A percentile compares a stretch with the other conserved stretches of the same genome.
Conservation (phyloP, 2,797 vertebrate species). For the Labeo calbasu region DNA sequence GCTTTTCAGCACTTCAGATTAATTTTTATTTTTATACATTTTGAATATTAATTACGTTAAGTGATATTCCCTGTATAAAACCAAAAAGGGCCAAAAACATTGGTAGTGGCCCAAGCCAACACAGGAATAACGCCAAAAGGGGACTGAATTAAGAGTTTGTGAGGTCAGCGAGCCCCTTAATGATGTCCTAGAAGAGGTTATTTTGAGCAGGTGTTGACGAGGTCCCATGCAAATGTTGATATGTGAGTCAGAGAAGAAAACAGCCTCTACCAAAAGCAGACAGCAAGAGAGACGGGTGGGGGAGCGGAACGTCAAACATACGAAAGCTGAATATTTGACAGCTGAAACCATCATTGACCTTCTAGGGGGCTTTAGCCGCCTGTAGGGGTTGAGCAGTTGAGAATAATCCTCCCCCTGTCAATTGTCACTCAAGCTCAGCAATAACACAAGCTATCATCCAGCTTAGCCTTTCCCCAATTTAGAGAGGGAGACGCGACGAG, state of each 20-base stretch:
- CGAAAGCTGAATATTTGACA: conserved; percentile 72
- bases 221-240: conserved; percentile 64
- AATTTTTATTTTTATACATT: background rate
- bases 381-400: conserved; percentile 74
- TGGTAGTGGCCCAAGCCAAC: background rate
- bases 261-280: conserved; percentile 16
- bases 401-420: conserved; percentile 79
- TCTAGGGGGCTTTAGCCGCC: conserved; percentile 73
- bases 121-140: background rate
- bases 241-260: conserved; percentile 61
- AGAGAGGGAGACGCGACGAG: conserved; percentile 42
- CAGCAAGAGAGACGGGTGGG: background rate
- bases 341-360: conserved; percentile 78
- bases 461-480: conserved; percentile 74
- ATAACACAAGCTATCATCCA: conserved; percentile 77
- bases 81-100: background rate
- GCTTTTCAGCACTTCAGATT: background rate
- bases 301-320: conserved; percentile 64
- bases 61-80: background rate
- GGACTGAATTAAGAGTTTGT: conserved; percentile 30
- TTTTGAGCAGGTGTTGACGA: conserved; percentile 63
- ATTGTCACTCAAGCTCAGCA: conserved; percentile 80
- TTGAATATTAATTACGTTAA: background rate
- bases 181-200: conserved; percentile 49
- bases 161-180: conserved; percentile 12